Base-by-base conservation (phyloP, 2,797 vertebrate genomes). In the Oreochromis grahami region DNA sequence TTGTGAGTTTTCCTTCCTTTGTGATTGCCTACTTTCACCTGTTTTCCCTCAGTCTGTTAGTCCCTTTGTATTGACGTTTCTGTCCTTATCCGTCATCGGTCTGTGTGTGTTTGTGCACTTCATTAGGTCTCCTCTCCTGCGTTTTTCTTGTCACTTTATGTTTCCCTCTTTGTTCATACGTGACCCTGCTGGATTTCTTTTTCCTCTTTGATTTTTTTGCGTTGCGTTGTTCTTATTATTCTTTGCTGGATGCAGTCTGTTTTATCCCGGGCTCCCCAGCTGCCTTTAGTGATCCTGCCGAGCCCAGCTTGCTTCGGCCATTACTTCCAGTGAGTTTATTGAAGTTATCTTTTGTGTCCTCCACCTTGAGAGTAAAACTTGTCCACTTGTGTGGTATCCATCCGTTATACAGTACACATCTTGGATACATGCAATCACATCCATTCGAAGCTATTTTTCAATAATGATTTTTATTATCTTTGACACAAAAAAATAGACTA, bases 311-410 rank as follows among this genome's bases (percentile, higher is more conserved):
- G 0, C 68, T 5, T 48, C 24, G 0, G 24, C 17, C 29, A 72
- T 72, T 72, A 48, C 24, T 48, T 72, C 41, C 68, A 48, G 41
- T 29, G 29, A 48, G 41, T 72, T 72, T 72, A 29, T 72, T 48
- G 29, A 48, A 29, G 24, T 72, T 29, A 72, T 72, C 41, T 45
- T 72, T 48, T 72, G 41, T 72, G 68, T 48, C 41, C 41, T 72
- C 24, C 15, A 72, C 68, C 43, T 45, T 72, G 1, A 45, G 41
- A 48, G 41, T 48, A 48, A 72, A 12, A 72, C 41, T 12, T 36
- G 58, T 63, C 41, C 68, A 72, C 14, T 45, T 4, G 9, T 70
- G 21, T 45, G 8, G 21, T 15, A 68, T 43, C 41, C 24, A 45
- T 45, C 8, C 6, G 1, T 26, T 26, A 45, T 5, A 70, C 21